These are phyloP conservation scores for Neosilurus mollespiculum DNA, from an alignment of 2,797 vertebrate species.

Conservation along the genomic window DNA sequence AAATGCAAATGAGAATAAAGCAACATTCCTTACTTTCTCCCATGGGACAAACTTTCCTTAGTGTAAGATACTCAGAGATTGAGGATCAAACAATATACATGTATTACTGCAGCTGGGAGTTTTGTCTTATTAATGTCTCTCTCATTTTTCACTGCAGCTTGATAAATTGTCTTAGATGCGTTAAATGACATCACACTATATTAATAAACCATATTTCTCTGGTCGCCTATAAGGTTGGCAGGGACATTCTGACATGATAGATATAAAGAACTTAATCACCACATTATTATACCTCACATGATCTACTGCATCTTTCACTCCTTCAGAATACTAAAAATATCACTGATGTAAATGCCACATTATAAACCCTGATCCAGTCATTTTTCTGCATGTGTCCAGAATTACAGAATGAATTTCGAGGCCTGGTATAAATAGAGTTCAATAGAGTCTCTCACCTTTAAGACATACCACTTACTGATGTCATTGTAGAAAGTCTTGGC, in stretches of 20 bases:
- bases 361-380: background rate
- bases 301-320: conserved; percentile 10
- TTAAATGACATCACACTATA: background rate
- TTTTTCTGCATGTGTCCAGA: background rate
- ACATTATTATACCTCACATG: background rate
- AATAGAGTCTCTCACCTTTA: background rate
- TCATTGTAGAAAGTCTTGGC: conserved; percentile 10
- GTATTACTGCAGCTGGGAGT: background rate
- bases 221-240: background rate
- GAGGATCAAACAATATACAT: background rate
- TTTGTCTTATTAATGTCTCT: background rate
- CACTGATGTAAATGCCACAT: conserved; percentile 8
- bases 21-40: background rate
- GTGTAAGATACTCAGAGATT: background rate
- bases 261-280: background rate
- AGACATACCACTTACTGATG: background rate
- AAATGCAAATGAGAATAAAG: background rate
- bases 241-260: conserved; percentile 1
- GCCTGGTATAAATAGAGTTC: background rate
- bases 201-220: conserved; percentile 16
- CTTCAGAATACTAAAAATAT: conserved; percentile 14
- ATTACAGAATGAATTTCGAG: background rate
- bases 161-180: background rate
- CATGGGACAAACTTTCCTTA: background rate
- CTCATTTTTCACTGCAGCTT: background rate